Evolutionary conservation across 2,797 vertebrate species (phyloP).

Genomic region (Eulemur rubriventer): DNA sequence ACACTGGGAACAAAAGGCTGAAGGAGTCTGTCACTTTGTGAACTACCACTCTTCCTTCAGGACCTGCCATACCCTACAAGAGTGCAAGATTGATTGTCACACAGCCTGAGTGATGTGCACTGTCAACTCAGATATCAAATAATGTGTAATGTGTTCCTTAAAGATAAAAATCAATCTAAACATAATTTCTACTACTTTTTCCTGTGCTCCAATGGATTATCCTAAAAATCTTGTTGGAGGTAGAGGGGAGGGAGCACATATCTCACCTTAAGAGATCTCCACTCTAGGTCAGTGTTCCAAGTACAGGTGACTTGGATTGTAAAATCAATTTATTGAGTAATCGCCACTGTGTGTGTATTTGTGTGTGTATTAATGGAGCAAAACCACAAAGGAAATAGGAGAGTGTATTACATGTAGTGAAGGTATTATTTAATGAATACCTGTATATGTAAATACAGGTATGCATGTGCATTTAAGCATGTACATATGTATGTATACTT

Average conservation of each 20-base stretch:
- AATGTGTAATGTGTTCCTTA: not conserved
- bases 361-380: not conserved
- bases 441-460: not conserved
- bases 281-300: not conserved
- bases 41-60: not conserved
- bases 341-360: not conserved
- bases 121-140: not conserved
- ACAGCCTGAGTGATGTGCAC: not conserved
- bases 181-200: not conserved
- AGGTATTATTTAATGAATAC: not conserved
- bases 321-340: not conserved
- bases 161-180: not conserved
- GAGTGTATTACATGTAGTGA: not conserved
- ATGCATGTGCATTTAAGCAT: not conserved
- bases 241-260: not conserved
- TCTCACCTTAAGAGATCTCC: not conserved
- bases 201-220: not conserved
- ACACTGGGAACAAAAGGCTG: not conserved
- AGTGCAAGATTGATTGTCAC: rapidly evolving
- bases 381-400: not conserved
- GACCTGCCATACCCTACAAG: not conserved
- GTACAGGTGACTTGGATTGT: not conserved
- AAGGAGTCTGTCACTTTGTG: not conserved
- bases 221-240: not conserved
- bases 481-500: not conserved